Evolutionary conservation across 2,888 invertebrate species (phyloP).

Genomic region (Meteorus cinctellus): DNA sequence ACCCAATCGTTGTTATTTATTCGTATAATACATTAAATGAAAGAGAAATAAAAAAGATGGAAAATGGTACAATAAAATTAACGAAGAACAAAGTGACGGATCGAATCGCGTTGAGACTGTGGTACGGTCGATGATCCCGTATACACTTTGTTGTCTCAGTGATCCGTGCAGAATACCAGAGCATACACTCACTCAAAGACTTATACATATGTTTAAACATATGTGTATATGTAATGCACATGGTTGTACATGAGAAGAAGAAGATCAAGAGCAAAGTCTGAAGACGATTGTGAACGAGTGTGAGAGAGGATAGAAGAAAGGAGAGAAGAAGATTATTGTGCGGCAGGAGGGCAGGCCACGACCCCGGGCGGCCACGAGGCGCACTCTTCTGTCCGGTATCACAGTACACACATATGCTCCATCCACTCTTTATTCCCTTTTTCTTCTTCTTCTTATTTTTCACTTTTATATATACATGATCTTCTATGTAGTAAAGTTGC

Average conservation of each 20-base stretch:
- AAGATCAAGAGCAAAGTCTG: slow-evolving; percentile 38
- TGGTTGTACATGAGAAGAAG: slow-evolving; percentile 32
- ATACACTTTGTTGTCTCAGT: slow-evolving; percentile 25
- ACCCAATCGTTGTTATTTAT: slow-evolving; percentile 8
- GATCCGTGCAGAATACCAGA: slow-evolving; percentile 52
- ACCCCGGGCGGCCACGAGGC: slow-evolving; percentile 69
- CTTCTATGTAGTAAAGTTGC: slow-evolving; percentile 55
- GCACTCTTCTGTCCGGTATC: slow-evolving; percentile 50
- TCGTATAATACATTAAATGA: not conserved
- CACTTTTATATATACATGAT: slow-evolving; percentile 48
- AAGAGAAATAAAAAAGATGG: not conserved
- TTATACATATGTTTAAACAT: slow-evolving; percentile 44
- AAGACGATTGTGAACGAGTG: slow-evolving; percentile 16
- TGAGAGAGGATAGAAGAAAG: slow-evolving; percentile 37
- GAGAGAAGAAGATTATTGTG: slow-evolving; percentile 64
- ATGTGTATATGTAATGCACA: slow-evolving; percentile 45
- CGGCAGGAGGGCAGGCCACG: slow-evolving; percentile 69
- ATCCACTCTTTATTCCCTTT: not conserved
- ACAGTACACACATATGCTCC: slow-evolving; percentile 41
- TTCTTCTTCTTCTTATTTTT: not conserved
- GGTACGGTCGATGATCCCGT: slow-evolving; percentile 47
- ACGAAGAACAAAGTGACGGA: slow-evolving; percentile 22
- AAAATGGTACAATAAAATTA: slow-evolving; percentile 8
- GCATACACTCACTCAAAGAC: slow-evolving; percentile 52
- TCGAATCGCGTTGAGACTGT: slow-evolving; percentile 13